Base-by-base conservation (phyloP, 2,888 invertebrate species). In the Acronicta aceris region DNA sequence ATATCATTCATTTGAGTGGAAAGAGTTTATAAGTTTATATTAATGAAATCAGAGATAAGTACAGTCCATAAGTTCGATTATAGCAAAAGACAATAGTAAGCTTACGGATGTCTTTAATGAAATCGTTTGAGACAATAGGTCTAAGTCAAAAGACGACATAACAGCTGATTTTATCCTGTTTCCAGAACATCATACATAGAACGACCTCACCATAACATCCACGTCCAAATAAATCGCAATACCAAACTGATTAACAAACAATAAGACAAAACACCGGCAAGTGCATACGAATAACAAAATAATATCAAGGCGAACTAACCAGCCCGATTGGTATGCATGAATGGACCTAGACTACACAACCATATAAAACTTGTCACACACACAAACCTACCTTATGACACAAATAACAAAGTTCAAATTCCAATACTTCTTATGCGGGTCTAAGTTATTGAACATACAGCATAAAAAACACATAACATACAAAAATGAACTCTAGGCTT, bases 291-390 rank as follows among this genome's bases (percentile, higher is more conserved):
- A 71, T 70, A 78, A 70, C 70, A 64, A 71, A 70, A 73, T 61
- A 64, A 67, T 78, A 79, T 78, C 77, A 74, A 81, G 81, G 78
- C 67, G 46, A 79, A 66, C 68, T 69, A 65, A 68, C 65, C 57
- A 65, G 63, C 66, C 64, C 48, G 66, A 64, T 77, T 66, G 74
- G 72, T 74, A 80, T 75, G 76, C 72, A 72, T 77, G 75, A 77
- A 81, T 75, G 76, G 72, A 66, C 53, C 46, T 53, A 57, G 53
- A 64, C 66, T 63, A 65, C 60, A 66, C 71, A 59, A 56, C 52
- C 10, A 60, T 42, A 52, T 30, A 21, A 8, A 21, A 15, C 33
- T 7, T 6, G 15, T 2, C 9, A 21, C 54, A 65, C 16, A 4
- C 27, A 27, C 51, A 62, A 50, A 51, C 21, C 10, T 40, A 66